A percentile compares a stretch with the other conserved stretches of the same genome.
These are phyloP conservation scores for Oscheius myriophilus DNA, from an alignment of 2,888 invertebrate species.

Conservation along the genomic window DNA sequence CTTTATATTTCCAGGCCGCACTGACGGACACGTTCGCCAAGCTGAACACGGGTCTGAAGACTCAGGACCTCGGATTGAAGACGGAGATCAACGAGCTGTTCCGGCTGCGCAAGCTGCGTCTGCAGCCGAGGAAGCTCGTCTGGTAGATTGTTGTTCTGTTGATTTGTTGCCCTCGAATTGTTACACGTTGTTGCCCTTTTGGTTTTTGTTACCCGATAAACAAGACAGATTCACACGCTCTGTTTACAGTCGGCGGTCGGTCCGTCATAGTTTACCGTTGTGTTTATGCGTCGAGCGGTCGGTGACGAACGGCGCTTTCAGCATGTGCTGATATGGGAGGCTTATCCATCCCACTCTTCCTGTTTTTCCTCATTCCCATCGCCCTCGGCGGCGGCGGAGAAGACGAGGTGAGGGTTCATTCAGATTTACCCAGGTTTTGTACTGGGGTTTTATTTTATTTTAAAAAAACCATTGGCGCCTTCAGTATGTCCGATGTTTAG, in stretches of 20 bases:
- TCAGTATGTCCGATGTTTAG: too few species aligned
- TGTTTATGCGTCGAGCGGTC: too few species aligned
- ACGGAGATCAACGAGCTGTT: conserved; percentile 1
- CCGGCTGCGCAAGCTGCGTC: not conserved
- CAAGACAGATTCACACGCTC: too few species aligned
- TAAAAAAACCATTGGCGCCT: too few species aligned
- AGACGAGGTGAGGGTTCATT: conserved; percentile 10
- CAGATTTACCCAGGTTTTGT: not conserved
- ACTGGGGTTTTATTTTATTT: too few species aligned
- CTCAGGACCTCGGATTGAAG: not conserved
- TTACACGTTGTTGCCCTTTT: conserved; percentile 1
- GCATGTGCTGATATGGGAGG: too few species aligned
- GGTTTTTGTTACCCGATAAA: too few species aligned
- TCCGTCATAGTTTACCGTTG: too few species aligned
- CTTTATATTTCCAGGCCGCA: conserved; percentile 25
- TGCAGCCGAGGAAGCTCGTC: conserved; percentile 3
- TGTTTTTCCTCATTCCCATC: conserved; percentile 8
- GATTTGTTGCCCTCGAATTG: not conserved
- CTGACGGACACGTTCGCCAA: conserved; percentile 14
- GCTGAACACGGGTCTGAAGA: not conserved
- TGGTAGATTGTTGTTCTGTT: conserved; percentile 14
- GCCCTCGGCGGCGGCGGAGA: not conserved
- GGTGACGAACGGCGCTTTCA: too few species aligned
- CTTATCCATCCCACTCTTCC: not conserved
- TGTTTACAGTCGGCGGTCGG: too few species aligned